Conservation (phyloP, 2,888 invertebrate genomes). For the Pocota personata region DNA sequence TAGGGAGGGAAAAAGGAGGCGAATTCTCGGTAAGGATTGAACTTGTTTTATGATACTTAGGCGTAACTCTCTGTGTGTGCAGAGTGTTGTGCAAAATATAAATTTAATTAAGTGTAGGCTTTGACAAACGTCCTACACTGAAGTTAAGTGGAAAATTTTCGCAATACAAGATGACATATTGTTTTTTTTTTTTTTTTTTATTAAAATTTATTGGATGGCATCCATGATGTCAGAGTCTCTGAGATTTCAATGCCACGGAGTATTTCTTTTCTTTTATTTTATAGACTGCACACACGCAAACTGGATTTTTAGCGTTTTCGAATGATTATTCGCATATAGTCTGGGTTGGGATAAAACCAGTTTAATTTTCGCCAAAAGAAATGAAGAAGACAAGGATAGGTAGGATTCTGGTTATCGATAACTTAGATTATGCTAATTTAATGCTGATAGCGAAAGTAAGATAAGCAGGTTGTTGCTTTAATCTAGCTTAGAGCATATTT, state of each 20-base stretch:
- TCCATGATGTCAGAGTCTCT: constrained; percentile 50
- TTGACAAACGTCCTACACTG: constrained; percentile 58
- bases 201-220: constrained; percentile 36
- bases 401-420: constrained; percentile 56
- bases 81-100: constrained; percentile 20
- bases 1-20: constrained; percentile 49
- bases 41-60: constrained; percentile 39
- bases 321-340: background rate
- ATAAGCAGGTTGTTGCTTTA: constrained; percentile 9
- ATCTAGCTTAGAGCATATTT: background rate
- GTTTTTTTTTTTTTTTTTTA: constrained; percentile 1
- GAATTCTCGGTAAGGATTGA: constrained; percentile 59
- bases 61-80: constrained; percentile 2
- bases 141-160: constrained; percentile 11
- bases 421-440: background rate
- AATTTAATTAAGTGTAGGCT: constrained; percentile 62
- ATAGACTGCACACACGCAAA: constrained; percentile 45
- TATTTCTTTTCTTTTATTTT: constrained; percentile 30
- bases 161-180: constrained; percentile 33
- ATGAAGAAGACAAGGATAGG: constrained; percentile 45
- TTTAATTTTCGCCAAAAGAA: constrained; percentile 40
- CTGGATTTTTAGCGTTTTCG: constrained; percentile 39
- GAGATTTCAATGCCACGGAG: constrained; percentile 36
- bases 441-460: constrained; percentile 39
- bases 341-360: constrained; percentile 38